A percentile compares a stretch with the other conserved stretches of the same genome.
Conservation (phyloP, 2,113 vertebrate species). For the Neogobius melanostomus region DNA sequence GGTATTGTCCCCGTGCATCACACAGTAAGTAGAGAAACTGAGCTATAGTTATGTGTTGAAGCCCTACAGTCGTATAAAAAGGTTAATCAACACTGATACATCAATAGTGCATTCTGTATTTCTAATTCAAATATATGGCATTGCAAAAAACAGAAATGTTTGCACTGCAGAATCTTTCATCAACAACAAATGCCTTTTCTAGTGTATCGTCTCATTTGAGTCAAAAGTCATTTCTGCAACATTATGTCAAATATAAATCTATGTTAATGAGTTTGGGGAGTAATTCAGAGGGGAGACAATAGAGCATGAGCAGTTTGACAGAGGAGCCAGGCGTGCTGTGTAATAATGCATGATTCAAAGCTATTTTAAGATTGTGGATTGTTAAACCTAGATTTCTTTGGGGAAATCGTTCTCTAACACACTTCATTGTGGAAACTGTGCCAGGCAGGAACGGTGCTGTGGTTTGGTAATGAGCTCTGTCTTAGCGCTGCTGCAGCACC, state of each 20-base stretch:
- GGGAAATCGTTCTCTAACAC: slow-evolving; percentile 59
- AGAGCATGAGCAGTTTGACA: slow-evolving; percentile 56
- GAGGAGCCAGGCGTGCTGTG: slow-evolving; percentile 40
- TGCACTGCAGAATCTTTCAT: slow-evolving; percentile 15
- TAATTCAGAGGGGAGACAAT: slow-evolving; percentile 49
- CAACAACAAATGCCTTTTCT: slow-evolving; percentile 24
- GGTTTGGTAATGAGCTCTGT: slow-evolving; percentile 41
- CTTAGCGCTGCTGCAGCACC: slow-evolving; percentile 26
- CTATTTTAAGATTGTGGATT: slow-evolving; percentile 67
- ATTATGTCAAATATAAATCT: slow-evolving; percentile 47
- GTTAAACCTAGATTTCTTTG: slow-evolving; percentile 60
- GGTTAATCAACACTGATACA: not conserved
- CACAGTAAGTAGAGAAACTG: too few relatives aligned
- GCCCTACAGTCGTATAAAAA: not conserved
- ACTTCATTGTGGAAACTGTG: slow-evolving; percentile 54
- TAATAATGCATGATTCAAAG: slow-evolving; percentile 74
- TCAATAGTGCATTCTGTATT: not conserved
- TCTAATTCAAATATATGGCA: slow-evolving; percentile 3
- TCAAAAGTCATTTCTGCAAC: slow-evolving; percentile 25
- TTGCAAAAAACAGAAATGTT: slow-evolving; percentile 20
- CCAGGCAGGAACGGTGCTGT: slow-evolving; percentile 36
- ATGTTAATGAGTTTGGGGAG: slow-evolving; percentile 57
- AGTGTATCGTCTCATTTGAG: slow-evolving; percentile 42
- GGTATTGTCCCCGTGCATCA: too few relatives aligned
- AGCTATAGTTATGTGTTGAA: not conserved